A percentile compares a stretch with the other conserved stretches of the same genome.
Evolutionary conservation across 2,888 invertebrate genomes (phyloP).

Genomic region (Helicoverpa assulta): DNA sequence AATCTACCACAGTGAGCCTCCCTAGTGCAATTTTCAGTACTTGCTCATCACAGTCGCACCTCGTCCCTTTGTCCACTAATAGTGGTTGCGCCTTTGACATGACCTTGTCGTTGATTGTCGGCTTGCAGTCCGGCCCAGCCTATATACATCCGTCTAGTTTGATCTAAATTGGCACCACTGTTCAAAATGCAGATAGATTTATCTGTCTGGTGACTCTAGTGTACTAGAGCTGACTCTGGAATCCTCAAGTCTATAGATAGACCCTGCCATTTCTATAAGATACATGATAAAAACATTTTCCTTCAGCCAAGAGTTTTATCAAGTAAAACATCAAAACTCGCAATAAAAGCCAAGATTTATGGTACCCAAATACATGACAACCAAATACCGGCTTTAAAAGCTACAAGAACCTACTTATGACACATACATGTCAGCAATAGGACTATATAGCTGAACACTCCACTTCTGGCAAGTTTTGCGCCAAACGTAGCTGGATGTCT

Average conservation of each 20-base stretch:
- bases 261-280: neutral
- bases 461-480: conserved; percentile 49
- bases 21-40: no score
- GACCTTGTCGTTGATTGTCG: conserved; percentile 29
- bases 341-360: conserved; percentile 1
- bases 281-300: neutral
- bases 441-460: conserved; percentile 31
- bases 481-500: conserved; percentile 53
- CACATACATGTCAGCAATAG: conserved; percentile 39
- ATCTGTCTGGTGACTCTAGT: no score
- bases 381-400: neutral
- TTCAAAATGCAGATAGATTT: no score
- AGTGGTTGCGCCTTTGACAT: conserved; percentile 34
- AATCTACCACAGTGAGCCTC: neutral
- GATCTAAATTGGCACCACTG: neutral
- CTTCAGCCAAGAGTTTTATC: neutral
- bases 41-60: conserved; percentile 41
- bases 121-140: conserved; percentile 3
- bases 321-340: conserved; percentile 1
- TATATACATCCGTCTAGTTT: neutral
- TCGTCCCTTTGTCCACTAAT: conserved; percentile 33
- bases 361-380: neutral
- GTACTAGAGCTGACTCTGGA: no score
- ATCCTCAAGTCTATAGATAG: neutral
- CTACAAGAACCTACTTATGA: conserved; percentile 36